Percentiles rank a stretch among this genome's conserved stretches.
phyloP scores from a whole-genome alignment of 2,797 vertebrate genomes.

The Cossypha niveicapilla region DNA sequence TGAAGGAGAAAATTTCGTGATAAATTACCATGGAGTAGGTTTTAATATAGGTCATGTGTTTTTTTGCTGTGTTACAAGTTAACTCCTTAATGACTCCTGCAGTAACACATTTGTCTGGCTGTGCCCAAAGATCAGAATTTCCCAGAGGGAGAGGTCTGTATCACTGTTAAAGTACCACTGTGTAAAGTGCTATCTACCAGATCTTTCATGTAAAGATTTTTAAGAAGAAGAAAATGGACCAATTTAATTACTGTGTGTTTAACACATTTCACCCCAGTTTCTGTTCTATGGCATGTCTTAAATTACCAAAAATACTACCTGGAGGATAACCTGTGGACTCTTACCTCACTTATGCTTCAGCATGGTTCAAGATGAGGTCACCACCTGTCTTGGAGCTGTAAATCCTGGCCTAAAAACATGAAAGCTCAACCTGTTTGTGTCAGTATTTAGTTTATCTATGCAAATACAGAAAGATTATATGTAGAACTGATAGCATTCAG shows the following conservation, averaged over 20 bases:
- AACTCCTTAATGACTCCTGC: not conserved
- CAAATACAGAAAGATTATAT: not conserved
- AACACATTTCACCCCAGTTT: not conserved
- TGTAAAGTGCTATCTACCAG: not conserved
- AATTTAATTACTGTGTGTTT: not conserved
- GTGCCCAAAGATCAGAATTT: not conserved
- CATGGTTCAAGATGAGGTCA: not conserved
- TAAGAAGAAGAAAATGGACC: not conserved
- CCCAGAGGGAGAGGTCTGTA: not conserved
- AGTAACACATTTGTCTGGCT: not conserved
- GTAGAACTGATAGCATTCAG: not conserved
- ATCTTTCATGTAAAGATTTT: not conserved
- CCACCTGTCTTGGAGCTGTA: not conserved
- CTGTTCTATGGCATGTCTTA: not conserved
- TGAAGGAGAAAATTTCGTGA: not conserved
- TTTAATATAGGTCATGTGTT: not conserved
- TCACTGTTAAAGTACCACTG: not conserved
- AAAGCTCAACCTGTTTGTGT: not conserved
- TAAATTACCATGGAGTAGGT: not conserved
- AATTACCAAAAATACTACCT: not conserved
- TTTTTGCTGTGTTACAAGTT: not conserved
- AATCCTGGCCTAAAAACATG: not conserved
- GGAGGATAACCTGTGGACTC: not conserved
- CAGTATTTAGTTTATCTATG: not conserved
- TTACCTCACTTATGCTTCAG: not conserved